phyloP scores from a whole-genome alignment of 1,140 invertebrate genomes.

The Saccostrea echinata region DNA sequence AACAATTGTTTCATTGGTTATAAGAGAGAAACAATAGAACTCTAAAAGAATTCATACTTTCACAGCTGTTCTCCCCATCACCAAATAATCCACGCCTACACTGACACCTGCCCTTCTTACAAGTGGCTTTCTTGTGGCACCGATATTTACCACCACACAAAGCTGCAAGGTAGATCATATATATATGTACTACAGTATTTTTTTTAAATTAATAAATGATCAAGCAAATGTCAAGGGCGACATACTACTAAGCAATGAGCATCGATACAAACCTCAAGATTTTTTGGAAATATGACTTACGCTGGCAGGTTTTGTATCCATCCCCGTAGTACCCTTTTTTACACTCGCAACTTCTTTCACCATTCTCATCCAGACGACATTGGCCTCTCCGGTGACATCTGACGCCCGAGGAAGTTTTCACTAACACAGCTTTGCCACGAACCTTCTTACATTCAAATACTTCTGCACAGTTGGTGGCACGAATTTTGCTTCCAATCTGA shows the following conservation, averaged over 20 bases:
- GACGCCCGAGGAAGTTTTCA: not conserved
- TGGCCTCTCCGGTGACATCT: conserved; percentile 38
- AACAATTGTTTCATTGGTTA: too few species aligned
- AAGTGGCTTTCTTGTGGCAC: conserved; percentile 42
- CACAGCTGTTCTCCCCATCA: conserved; percentile 49
- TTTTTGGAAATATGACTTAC: conserved; percentile 32
- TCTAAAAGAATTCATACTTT: conserved; percentile 21
- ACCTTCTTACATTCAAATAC: conserved; percentile 33
- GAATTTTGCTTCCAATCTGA: conserved; percentile 45
- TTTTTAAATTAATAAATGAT: too few species aligned
- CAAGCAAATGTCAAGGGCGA: too few species aligned
- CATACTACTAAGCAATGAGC: too few species aligned
- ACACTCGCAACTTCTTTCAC: conserved; percentile 48
- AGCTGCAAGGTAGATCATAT: not conserved
- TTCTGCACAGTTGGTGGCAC: conserved; percentile 28
- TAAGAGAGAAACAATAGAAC: not conserved
- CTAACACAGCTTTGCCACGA: not conserved
- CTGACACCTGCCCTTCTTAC: conserved; percentile 44
- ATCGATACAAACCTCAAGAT: not conserved
- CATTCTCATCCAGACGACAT: conserved; percentile 45
- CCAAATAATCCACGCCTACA: conserved; percentile 48
- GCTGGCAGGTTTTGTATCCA: conserved; percentile 47
- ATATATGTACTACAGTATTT: not conserved
- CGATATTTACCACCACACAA: conserved; percentile 31
- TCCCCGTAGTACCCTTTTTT: conserved; percentile 50